Evolutionary conservation across 2,888 invertebrate genomes (phyloP), one percentile per base, ranked within the genome.

Genomic region (Elysia crispata): DNA sequence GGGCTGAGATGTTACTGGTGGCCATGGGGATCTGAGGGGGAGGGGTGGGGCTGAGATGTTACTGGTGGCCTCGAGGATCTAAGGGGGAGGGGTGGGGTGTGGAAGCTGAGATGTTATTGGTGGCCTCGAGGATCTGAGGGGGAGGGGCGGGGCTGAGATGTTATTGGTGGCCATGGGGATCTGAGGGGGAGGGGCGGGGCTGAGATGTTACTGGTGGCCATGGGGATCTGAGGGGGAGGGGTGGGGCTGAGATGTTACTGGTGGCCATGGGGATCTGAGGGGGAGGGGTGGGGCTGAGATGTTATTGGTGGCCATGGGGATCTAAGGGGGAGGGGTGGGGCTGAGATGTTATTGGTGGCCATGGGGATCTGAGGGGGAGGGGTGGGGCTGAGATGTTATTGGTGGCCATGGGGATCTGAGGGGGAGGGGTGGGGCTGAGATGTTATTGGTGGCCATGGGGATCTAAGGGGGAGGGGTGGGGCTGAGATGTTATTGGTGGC

Each of bases 361-460:
- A n/a, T n/a, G n/a, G n/a, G 41, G 3, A 11, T 41, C 5, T 41
- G 41, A 6, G 41, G 41, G 41, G 41, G 41, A 11, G 41, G 41
- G n/a, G n/a, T n/a, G n/a, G n/a, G n/a, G n/a, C n/a, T n/a, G n/a
- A n/a, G n/a, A n/a, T n/a, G n/a, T n/a, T n/a, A n/a, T n/a, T n/a
- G n/a, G 64, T 87, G 87, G 73, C 92, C 92, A 0, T 92, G 92
- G 92, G 88, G 74, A 89, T 88, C 77, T 85, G 91, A 15, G 87
- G 83, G 8, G 87, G 88, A 79, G 87, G 87, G n/a, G 88, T 87
- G 18, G 77, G 83, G n/a, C n/a, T n/a, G n/a, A 6, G 85, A 85
- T 73, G 5, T 6, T 3, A 18, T 8, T 5, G 60, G 15, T 18
- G 5, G 3, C 5, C 82, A 87, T 15, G 84, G 80, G 69, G 86